phyloP scores from a whole-genome alignment of 2,888 invertebrate genomes.

The Cistogaster globosa region DNA sequence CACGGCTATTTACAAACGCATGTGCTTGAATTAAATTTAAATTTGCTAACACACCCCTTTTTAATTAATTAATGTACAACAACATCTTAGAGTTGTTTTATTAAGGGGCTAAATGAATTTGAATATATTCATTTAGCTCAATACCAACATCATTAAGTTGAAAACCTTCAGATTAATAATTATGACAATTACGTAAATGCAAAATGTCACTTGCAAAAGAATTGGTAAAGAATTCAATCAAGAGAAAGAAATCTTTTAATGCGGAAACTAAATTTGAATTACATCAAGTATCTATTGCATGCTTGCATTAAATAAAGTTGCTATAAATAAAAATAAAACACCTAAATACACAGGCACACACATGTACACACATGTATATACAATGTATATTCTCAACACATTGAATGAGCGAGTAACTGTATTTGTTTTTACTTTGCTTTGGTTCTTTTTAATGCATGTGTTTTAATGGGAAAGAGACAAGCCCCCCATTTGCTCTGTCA shows the following conservation, averaged over 20 bases:
- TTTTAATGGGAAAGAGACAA: slow-evolving; percentile 48
- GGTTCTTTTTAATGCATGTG: neutral
- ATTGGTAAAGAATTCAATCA: neutral
- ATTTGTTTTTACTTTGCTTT: slow-evolving; percentile 9
- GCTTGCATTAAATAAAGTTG: slow-evolving; percentile 3
- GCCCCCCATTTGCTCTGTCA: slow-evolving; percentile 43
- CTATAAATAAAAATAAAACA: slow-evolving; percentile 23
- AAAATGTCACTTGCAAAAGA: neutral
- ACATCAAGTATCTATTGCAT: neutral
- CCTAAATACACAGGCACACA: neutral
- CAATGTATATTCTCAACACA: neutral
- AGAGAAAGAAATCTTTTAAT: slow-evolving; percentile 9
- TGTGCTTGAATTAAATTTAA: slow-evolving; percentile 19
- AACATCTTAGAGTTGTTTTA: no score
- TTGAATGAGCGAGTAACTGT: neutral
- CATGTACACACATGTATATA: neutral
- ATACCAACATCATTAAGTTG: no score
- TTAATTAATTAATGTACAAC: neutral
- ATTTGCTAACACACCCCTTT: slow-evolving; percentile 51
- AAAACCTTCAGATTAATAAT: no score
- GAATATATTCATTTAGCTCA: no score
- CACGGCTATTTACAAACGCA: neutral
- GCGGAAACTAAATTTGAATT: slow-evolving; percentile 47
- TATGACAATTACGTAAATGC: neutral
- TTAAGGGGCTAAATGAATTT: no score